Evolutionary conservation across 2,797 vertebrate species (phyloP).

Genomic region (Nasua narica): DNA sequence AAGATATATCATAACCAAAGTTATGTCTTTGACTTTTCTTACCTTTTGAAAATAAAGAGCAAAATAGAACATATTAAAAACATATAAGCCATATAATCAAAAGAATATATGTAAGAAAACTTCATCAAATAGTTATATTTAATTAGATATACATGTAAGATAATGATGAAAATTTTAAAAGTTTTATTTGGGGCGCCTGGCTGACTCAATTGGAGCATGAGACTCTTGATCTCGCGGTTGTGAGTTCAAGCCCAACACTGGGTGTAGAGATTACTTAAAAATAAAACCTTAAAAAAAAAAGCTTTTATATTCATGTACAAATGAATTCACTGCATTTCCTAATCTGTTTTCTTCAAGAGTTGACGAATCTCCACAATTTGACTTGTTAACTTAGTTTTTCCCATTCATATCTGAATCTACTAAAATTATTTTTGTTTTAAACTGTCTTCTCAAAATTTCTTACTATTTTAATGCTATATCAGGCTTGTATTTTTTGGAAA

Average conservation of each 20-base stretch:
- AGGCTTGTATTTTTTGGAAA: background rate
- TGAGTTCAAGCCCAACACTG: fast-evolving
- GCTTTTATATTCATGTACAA: background rate
- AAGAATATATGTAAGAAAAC: background rate
- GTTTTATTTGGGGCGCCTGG: background rate
- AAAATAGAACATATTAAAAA: background rate
- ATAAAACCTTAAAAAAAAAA: background rate
- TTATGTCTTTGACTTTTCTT: background rate
- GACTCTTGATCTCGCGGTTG: background rate
- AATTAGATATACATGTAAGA: background rate
- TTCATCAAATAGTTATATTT: background rate
- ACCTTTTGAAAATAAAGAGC: background rate
- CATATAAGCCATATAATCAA: background rate
- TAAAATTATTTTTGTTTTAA: background rate
- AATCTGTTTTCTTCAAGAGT: background rate
- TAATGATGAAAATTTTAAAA: background rate
- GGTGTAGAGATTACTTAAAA: background rate
- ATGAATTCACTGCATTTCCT: background rate
- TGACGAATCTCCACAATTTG: background rate
- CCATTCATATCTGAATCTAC: background rate
- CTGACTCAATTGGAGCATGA: background rate
- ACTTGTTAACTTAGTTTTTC: background rate
- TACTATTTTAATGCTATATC: background rate
- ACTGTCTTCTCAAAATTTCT: background rate
- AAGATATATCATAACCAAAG: background rate